phyloP scores from a whole-genome alignment of 2,888 invertebrate genomes.

The Dasypolia templi region DNA sequence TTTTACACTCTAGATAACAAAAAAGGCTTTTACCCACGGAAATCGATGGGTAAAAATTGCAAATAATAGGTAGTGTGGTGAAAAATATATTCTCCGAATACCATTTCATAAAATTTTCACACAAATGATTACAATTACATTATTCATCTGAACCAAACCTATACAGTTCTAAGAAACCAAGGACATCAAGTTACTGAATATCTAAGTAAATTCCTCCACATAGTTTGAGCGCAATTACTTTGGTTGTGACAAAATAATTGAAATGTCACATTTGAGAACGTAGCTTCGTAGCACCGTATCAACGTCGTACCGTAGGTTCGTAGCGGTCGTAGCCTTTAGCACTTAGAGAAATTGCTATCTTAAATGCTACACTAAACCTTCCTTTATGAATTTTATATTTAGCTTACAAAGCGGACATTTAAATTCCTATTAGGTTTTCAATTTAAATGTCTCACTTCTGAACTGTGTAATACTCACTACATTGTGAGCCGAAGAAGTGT shows the following conservation, averaged over 20 bases:
- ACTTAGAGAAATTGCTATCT: slow-evolving; percentile 59
- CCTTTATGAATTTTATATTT: slow-evolving; percentile 63
- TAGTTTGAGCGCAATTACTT: slow-evolving; percentile 47
- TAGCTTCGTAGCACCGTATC: slow-evolving; percentile 47
- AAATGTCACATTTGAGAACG: slow-evolving; percentile 61
- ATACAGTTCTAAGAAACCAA: not conserved
- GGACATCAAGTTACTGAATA: slow-evolving; percentile 6
- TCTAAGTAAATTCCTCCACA: slow-evolving; percentile 23
- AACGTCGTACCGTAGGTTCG: slow-evolving; percentile 55
- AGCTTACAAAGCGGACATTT: slow-evolving; percentile 47
- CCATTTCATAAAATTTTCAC: not conserved
- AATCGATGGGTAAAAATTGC: too few species aligned
- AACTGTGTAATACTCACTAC: slow-evolving; percentile 21
- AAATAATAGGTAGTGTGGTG: too few species aligned
- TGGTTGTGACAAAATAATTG: slow-evolving; percentile 68
- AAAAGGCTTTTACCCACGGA: too few species aligned
- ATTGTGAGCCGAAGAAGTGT: not conserved
- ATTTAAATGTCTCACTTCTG: slow-evolving; percentile 34
- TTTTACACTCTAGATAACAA: too few species aligned
- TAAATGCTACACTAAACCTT: slow-evolving; percentile 45
- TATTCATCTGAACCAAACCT: not conserved
- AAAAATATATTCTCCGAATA: not conserved
- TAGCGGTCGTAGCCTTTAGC: slow-evolving; percentile 58
- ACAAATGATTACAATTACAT: not conserved
- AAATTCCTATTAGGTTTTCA: slow-evolving; percentile 28